Evolutionary conservation across 2,113 vertebrate genomes (phyloP).

Genomic region (Chamaetylas fuelleborni): DNA sequence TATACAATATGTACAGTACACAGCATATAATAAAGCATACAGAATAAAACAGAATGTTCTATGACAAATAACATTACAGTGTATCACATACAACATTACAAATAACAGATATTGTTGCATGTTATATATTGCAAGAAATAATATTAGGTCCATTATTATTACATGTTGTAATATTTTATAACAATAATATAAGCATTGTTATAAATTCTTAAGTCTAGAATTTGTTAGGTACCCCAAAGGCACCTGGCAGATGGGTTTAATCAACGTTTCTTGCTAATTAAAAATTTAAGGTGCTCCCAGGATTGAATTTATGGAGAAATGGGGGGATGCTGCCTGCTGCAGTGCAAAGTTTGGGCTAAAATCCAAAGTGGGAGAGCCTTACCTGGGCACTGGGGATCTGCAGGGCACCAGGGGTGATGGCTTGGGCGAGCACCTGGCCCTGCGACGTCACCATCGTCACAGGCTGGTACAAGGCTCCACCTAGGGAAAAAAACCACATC

Average conservation of each 20-base stretch:
- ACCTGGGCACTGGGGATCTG: slow-evolving; percentile 98
- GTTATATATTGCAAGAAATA: accelerated
- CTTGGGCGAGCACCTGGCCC: slow-evolving; percentile 95
- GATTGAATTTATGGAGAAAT: not conserved
- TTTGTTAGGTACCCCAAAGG: not conserved
- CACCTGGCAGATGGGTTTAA: not conserved
- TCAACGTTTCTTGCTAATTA: not conserved
- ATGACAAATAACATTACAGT: too few species aligned
- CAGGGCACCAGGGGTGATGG: slow-evolving; percentile 91
- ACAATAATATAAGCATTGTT: not conserved
- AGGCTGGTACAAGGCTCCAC: slow-evolving; percentile 96
- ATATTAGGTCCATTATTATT: too few species aligned
- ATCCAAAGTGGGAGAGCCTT: not conserved
- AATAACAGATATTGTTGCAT: not conserved
- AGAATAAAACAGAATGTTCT: not conserved
- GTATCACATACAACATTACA: not conserved
- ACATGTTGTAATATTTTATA: not conserved
- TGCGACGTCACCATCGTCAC: slow-evolving; percentile 99
- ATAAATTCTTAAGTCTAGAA: not conserved
- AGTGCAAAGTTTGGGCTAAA: accelerated
- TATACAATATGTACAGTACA: not conserved
- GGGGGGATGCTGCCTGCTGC: too few species aligned
- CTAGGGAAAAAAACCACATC: accelerated
- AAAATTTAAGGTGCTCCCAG: not conserved
- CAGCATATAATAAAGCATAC: not conserved